phyloP scores from a whole-genome alignment of 2,888 invertebrate genomes.

The Lepas anatifera region DNA sequence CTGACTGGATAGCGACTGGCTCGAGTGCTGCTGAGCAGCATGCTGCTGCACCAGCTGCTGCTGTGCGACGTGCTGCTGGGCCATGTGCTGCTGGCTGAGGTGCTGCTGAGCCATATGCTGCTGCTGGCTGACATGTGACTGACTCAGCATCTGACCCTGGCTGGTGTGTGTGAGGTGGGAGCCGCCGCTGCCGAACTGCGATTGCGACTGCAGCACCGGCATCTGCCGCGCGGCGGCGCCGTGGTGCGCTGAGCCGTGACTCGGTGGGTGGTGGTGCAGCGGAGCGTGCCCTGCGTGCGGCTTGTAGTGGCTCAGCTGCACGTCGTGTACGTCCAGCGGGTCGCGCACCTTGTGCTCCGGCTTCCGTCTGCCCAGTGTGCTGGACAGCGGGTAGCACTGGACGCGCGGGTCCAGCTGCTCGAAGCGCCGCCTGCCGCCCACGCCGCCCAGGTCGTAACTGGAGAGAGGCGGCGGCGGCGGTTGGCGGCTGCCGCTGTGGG shows the following conservation, averaged over 20 bases:
- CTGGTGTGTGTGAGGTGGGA: background rate
- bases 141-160: background rate
- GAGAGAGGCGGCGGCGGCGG: background rate
- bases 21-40: background rate
- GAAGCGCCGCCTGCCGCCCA: background rate
- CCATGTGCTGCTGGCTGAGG: background rate
- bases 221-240: background rate
- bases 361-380: background rate
- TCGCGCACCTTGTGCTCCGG: slow-evolving; percentile 6
- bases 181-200: background rate
- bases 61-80: slow-evolving; percentile 1
- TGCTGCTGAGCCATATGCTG: background rate
- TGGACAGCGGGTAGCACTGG: background rate
- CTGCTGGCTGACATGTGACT: background rate
- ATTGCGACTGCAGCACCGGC: background rate
- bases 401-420: slow-evolving; percentile 13
- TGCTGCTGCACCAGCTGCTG: background rate
- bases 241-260: background rate
- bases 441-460: slow-evolving; percentile 3
- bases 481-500: background rate
- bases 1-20: background rate
- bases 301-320: slow-evolving; percentile 4
- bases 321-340: slow-evolving; percentile 7
- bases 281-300: background rate
- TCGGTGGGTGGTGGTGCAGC: background rate